These are phyloP conservation scores for Aleiodes alternator DNA, from an alignment of 2,888 invertebrate species.

Conservation along the genomic window DNA sequence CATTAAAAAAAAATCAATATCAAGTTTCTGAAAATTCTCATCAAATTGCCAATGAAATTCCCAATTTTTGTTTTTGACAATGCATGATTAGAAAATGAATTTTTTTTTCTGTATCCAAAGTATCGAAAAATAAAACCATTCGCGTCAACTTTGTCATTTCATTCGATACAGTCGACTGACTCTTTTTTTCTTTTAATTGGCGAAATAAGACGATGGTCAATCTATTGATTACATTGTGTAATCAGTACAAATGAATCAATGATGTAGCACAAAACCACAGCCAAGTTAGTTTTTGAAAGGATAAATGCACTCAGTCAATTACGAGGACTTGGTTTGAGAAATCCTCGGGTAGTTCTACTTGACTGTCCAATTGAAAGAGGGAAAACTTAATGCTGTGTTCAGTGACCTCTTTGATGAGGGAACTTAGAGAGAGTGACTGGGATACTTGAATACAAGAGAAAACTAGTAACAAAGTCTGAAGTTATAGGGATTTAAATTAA, in stretches of 20 bases:
- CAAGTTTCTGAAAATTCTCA: too few relatives aligned
- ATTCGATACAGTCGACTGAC: neutral
- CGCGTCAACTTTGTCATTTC: neutral
- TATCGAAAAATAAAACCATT: neutral
- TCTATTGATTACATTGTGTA: constrained; percentile 24
- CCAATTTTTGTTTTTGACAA: too few relatives aligned
- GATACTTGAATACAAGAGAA: constrained; percentile 18
- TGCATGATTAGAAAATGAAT: too few relatives aligned
- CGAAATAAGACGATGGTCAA: neutral
- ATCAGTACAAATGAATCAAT: neutral
- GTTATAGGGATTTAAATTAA: constrained; percentile 9
- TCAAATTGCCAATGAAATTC: too few relatives aligned
- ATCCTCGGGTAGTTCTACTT: constrained; percentile 26
- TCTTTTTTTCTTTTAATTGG: neutral
- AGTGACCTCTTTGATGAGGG: constrained; percentile 33
- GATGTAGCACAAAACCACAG: constrained; percentile 21
- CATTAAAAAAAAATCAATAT: too few relatives aligned
- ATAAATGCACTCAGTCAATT: constrained; percentile 48
- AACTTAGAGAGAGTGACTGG: constrained; percentile 8
- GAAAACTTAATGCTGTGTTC: constrained; percentile 20
- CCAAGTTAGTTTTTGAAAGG: constrained; percentile 30
- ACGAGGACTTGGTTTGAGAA: constrained; percentile 41
- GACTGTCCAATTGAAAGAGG: constrained; percentile 27
- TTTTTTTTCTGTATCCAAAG: too few relatives aligned
- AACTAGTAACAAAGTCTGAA: constrained; percentile 21